A percentile compares a stretch with the other conserved stretches of the same genome.
Conservation (phyloP, 2,797 vertebrate genomes). For the Oryzias dopingdopingensis region DNA sequence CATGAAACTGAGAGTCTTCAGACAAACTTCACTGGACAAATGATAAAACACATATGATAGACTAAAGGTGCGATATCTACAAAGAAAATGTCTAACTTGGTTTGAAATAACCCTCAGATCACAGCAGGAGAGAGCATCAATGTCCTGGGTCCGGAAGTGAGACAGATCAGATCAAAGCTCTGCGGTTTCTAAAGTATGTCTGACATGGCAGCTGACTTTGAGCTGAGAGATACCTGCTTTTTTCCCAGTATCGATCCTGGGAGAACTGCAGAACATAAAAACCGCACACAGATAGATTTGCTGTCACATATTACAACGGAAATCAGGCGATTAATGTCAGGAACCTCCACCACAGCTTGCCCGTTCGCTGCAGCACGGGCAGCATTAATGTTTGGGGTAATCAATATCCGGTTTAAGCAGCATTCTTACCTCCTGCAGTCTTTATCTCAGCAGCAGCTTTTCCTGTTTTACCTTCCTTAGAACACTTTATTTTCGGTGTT, state of each 20-base stretch:
- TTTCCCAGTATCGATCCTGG: slow-evolving; percentile 65
- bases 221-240: slow-evolving; percentile 68
- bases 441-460: too few species aligned
- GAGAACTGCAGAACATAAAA: slow-evolving; percentile 67
- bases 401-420: slow-evolving; percentile 73
- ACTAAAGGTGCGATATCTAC: too few species aligned
- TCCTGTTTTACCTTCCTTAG: too few species aligned
- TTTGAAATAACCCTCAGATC: too few species aligned
- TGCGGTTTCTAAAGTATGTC: slow-evolving; percentile 2
- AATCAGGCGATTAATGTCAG: slow-evolving; percentile 72
- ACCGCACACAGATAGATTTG: slow-evolving; percentile 67
- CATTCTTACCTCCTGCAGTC: slow-evolving; percentile 23
- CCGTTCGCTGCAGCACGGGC: slow-evolving; percentile 63
- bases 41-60: too few species aligned
- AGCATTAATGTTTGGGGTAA: slow-evolving; percentile 61
- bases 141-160: too few species aligned
- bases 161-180: too few species aligned
- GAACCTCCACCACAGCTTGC: slow-evolving; percentile 37
- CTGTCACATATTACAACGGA: slow-evolving; percentile 72
- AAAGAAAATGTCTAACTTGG: too few species aligned
- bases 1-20: too few species aligned
- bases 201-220: slow-evolving; percentile 50
- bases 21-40: too few species aligned
- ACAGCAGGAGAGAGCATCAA: too few species aligned
- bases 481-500: too few species aligned